Evolutionary conservation across 2,113 vertebrate genomes (phyloP).

Genomic region (Nerophis lumbriciformis): DNA sequence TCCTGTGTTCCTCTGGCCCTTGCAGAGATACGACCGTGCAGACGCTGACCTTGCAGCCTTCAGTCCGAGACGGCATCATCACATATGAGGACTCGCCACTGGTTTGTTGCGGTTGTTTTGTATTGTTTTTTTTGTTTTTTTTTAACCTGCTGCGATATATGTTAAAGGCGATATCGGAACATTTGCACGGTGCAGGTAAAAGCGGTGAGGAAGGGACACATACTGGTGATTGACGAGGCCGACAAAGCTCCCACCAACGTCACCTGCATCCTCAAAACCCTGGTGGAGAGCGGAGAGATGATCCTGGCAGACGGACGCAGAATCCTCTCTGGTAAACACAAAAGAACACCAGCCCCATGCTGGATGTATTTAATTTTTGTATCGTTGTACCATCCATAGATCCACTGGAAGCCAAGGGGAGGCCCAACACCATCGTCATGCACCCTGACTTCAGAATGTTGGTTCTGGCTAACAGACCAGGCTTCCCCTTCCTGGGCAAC

Average conservation of each 20-base stretch:
- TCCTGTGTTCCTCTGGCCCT: neutral
- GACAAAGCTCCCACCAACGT: slow-evolving; percentile 98
- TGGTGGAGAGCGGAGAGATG: slow-evolving; percentile 97
- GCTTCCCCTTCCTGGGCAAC: slow-evolving; percentile 96
- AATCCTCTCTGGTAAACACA: slow-evolving; percentile 80
- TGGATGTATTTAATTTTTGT: neutral
- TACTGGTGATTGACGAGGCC: slow-evolving; percentile 92
- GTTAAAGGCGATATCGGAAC: neutral
- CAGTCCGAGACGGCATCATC: slow-evolving; percentile 88
- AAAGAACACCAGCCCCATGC: neutral
- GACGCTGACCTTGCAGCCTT: slow-evolving; percentile 91
- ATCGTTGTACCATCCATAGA: slow-evolving; percentile 66
- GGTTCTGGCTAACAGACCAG: slow-evolving; percentile 92
- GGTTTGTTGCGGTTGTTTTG: slow-evolving; percentile 37
- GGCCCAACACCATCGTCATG: slow-evolving; percentile 80
- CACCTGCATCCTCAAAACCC: slow-evolving; percentile 93
- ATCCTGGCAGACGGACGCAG: slow-evolving; percentile 91
- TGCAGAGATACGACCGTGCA: slow-evolving; percentile 94
- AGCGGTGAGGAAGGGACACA: slow-evolving; percentile 86
- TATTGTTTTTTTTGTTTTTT: neutral
- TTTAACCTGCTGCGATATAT: neutral
- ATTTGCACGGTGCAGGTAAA: slow-evolving; percentile 77
- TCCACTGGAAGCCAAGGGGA: slow-evolving; percentile 61
- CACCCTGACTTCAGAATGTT: slow-evolving; percentile 97
- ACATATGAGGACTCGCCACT: slow-evolving; percentile 93